These are phyloP conservation scores for Baronia brevicornis DNA, from an alignment of 2,888 invertebrate genomes.

Conservation along the genomic window DNA sequence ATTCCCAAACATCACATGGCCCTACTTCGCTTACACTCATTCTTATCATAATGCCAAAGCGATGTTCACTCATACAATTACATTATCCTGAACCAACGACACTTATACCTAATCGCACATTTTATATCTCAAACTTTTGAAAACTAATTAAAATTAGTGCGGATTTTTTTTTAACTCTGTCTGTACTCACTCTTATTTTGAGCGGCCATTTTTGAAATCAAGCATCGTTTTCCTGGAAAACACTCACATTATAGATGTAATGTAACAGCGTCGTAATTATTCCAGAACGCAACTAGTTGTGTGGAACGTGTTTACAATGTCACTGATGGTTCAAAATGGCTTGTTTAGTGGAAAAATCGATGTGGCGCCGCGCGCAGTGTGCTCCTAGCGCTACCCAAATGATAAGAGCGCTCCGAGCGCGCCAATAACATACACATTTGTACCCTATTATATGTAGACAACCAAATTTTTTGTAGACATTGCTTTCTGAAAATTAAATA, in stretches of 20 bases:
- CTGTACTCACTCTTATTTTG: slow-evolving; percentile 64
- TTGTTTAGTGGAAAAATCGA: slow-evolving; percentile 69
- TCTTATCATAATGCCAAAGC: slow-evolving; percentile 51
- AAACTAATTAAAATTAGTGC: slow-evolving; percentile 10
- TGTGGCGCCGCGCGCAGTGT: slow-evolving; percentile 62
- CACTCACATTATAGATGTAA: slow-evolving; percentile 45
- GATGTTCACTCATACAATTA: slow-evolving; percentile 31
- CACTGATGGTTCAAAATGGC: slow-evolving; percentile 55
- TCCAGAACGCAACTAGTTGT: slow-evolving; percentile 31
- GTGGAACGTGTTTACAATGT: slow-evolving; percentile 58
- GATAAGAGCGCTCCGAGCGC: slow-evolving; percentile 39
- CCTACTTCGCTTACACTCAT: slow-evolving; percentile 49
- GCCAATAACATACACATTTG: slow-evolving; percentile 25
- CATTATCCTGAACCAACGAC: slow-evolving; percentile 31
- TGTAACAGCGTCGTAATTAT: slow-evolving; percentile 22
- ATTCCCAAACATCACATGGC: slow-evolving; percentile 58
- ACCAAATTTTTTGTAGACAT: no score
- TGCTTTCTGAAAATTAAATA: no score
- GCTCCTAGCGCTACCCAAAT: slow-evolving; percentile 39
- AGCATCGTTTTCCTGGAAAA: slow-evolving; percentile 48
- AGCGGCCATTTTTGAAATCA: slow-evolving; percentile 56
- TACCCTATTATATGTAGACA: slow-evolving; percentile 23
- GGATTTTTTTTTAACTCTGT: no score
- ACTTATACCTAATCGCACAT: slow-evolving; percentile 21
- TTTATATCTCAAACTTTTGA: slow-evolving; percentile 9